Evolutionary conservation across 1,140 invertebrate species (phyloP).

Genomic region (Pseudomyrmex concolor): DNA sequence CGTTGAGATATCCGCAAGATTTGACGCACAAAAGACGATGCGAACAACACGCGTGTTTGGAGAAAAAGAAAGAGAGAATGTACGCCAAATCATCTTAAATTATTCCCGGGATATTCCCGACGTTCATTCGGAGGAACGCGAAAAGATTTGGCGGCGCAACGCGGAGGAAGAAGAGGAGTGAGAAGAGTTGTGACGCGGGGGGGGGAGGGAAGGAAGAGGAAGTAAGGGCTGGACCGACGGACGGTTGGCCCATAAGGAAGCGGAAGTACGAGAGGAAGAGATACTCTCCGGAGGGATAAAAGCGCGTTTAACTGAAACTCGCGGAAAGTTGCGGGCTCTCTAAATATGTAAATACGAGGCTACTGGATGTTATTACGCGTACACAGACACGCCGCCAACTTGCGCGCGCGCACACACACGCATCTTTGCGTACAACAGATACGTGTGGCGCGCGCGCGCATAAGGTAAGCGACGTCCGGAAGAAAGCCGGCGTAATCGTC

Average conservation of each 20-base stretch:
- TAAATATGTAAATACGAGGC: constrained; percentile 77
- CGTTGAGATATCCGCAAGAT: not conserved
- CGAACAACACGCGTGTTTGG: not conserved
- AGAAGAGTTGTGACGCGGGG: not conserved
- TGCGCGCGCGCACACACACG: constrained; percentile 13
- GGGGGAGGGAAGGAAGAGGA: no score
- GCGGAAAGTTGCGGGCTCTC: constrained; percentile 73
- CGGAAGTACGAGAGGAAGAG: constrained; percentile 54
- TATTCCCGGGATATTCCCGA: not conserved
- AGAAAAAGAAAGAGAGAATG: no score
- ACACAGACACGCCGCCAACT: constrained; percentile 44
- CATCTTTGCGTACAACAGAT: constrained; percentile 26
- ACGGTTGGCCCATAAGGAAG: constrained; percentile 10
- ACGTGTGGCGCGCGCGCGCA: constrained; percentile 26
- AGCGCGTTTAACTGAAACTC: constrained; percentile 77
- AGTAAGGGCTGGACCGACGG: not conserved
- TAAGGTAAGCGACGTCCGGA: constrained; percentile 47
- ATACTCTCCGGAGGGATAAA: constrained; percentile 69
- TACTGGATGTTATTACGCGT: constrained; percentile 76
- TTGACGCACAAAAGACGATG: not conserved
- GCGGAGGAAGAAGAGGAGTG: no score
- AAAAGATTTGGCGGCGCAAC: not conserved
- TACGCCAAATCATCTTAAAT: not conserved
- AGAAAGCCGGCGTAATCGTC: constrained; percentile 78
- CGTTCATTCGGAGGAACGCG: not conserved